These are phyloP conservation scores for Calameuta idolon DNA, from an alignment of 2,888 invertebrate genomes.

Conservation along the genomic window DNA sequence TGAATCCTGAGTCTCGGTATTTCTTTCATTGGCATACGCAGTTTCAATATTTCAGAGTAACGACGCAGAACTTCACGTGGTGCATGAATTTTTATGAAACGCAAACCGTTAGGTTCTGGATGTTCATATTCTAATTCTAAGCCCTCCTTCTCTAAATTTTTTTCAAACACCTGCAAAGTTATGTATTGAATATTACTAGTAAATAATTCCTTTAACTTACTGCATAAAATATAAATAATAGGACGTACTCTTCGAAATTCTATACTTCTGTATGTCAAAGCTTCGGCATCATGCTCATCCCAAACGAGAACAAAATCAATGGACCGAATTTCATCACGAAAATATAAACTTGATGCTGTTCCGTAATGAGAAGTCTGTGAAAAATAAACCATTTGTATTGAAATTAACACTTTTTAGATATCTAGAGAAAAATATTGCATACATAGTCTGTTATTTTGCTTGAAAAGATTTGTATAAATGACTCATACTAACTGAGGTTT, in stretches of 20 bases:
- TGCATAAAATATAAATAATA: neutral
- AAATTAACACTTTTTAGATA: neutral
- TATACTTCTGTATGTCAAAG: slow-evolving; percentile 56
- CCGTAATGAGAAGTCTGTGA: slow-evolving; percentile 40
- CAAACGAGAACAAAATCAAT: slow-evolving; percentile 86
- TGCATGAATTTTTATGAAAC: slow-evolving; percentile 91
- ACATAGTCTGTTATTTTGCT: neutral
- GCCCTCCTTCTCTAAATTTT: slow-evolving; percentile 80
- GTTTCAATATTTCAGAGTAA: slow-evolving; percentile 91
- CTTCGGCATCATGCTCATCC: slow-evolving; percentile 73
- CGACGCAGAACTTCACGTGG: slow-evolving; percentile 84
- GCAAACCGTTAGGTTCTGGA: slow-evolving; percentile 75
- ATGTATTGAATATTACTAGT: neutral
- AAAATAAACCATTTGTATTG: neutral
- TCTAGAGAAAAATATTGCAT: neutral
- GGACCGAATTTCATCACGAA: slow-evolving; percentile 78
- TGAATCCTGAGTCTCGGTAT: slow-evolving; percentile 76
- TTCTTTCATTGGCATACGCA: slow-evolving; percentile 94
- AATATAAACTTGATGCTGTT: slow-evolving; percentile 68
- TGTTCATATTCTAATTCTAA: slow-evolving; percentile 79
- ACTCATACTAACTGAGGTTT: neutral
- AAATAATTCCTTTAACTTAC: neutral
- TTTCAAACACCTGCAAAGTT: slow-evolving; percentile 72
- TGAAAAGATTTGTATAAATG: neutral
- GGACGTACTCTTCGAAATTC: slow-evolving; percentile 49